Evolutionary conservation across 2,113 vertebrate genomes (phyloP), one percentile per base, ranked within the genome.

Genomic region (Trinectes maculatus): DNA sequence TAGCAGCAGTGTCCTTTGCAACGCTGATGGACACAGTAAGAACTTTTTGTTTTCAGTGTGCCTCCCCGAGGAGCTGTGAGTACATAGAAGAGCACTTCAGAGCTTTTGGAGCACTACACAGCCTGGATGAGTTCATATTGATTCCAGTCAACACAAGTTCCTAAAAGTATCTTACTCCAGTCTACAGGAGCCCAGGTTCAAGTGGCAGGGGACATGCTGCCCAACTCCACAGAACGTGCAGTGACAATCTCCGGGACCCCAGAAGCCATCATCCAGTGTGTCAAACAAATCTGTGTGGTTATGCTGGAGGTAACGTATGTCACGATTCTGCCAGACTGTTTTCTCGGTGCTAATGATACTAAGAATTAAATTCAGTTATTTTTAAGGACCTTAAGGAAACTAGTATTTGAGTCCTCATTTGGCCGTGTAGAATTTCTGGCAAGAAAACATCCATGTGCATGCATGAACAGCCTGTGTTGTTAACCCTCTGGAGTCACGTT

Each of bases 281-380:
- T 99, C 92, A 96, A 96, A 94, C 97, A 99, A 85, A 98, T 99
- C 91, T 99, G 97, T 94, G 96, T 99, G 91, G 96, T 98, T 90
- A 98, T 99, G 95, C 93, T 99, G 91, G 97, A 99, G 97, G 97
- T 99, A 95, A 67, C 86, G 91, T 92, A 74, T 91, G 83, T 80
- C 7, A 6, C 28, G 15, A 55, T 40, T 22, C 19, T 25, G 8
- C 24, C 25, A 31, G 33, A 10, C n/a, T n/a, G 34, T 29, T 69
- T 36, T 46, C 26, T 19, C 18, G 49, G 18, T 34, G 21, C 4
- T 21, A 4, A 18, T 49, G 31, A 55, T 22, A 22, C 1, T 13
- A 22, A 42, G 21, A 60, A 54, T 46, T 0, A 33, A 25, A 4
- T 58, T 21, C 7, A 16, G 2, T 19, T 51, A 15, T n/a, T 47